These are phyloP conservation scores for Zaprionus gabonicus DNA, from an alignment of 1,140 invertebrate species.

Conservation along the genomic window DNA sequence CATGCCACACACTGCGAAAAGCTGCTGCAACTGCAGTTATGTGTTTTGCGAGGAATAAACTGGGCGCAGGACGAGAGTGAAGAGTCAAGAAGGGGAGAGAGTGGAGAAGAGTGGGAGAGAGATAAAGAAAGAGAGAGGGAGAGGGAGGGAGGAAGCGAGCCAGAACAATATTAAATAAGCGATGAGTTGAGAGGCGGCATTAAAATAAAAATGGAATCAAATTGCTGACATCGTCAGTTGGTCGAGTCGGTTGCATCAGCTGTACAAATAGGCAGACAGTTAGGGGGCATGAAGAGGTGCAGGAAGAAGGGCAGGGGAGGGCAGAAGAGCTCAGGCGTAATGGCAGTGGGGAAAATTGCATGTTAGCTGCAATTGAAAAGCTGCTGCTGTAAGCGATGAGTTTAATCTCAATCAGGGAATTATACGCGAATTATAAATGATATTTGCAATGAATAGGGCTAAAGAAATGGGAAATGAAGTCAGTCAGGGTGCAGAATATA, in stretches of 20 bases:
- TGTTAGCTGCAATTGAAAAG: background rate
- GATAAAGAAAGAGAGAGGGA: background rate
- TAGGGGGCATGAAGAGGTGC: too few species aligned
- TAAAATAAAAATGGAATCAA: constrained; percentile 29
- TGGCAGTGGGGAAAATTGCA: background rate
- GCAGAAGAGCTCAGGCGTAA: background rate
- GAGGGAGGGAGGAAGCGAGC: background rate
- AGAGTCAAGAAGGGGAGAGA: background rate
- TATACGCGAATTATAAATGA: background rate
- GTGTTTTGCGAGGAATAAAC: background rate
- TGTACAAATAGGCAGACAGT: constrained; percentile 4
- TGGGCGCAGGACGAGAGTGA: background rate
- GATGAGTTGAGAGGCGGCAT: constrained; percentile 14
- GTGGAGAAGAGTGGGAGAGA: too few species aligned
- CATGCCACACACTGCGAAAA: constrained; percentile 4
- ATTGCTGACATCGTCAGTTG: constrained; percentile 32
- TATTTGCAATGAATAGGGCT: too few species aligned
- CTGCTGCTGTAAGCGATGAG: background rate
- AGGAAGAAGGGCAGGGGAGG: background rate
- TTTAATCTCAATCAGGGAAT: background rate
- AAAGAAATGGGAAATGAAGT: too few species aligned
- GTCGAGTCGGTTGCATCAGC: constrained; percentile 8
- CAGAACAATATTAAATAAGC: background rate
- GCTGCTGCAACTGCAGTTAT: constrained; percentile 12
- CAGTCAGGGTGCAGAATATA: too few species aligned